A percentile compares a stretch with the other conserved stretches of the same genome.
Conservation (phyloP, 1,140 invertebrate genomes). For the Drusus annulatus region DNA sequence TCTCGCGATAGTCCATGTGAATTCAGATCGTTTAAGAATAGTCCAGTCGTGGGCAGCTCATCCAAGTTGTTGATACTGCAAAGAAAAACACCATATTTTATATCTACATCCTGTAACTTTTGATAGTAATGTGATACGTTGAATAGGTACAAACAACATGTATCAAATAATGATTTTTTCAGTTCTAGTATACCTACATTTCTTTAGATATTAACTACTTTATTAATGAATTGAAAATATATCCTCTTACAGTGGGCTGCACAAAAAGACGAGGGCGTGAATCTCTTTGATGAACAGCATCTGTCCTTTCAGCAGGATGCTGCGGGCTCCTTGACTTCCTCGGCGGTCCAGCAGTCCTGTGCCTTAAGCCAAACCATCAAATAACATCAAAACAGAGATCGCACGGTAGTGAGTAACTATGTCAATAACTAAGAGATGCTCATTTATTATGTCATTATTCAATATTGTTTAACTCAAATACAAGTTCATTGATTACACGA, state of each 20-base stretch:
- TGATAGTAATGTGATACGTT: too few species aligned
- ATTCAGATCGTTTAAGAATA: constrained; percentile 90
- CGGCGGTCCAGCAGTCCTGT: constrained; percentile 68
- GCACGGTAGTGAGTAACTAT: too few species aligned
- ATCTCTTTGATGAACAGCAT: constrained; percentile 87
- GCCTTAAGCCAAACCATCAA: constrained; percentile 27
- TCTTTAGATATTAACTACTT: too few species aligned
- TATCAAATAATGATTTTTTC: too few species aligned
- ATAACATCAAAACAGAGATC: neutral
- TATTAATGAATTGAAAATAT: too few species aligned
- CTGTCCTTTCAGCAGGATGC: constrained; percentile 86
- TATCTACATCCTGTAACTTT: too few species aligned
- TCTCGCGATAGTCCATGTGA: constrained; percentile 88
- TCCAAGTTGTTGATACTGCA: constrained; percentile 86
- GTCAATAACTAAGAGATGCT: too few species aligned
- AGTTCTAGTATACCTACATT: too few species aligned
- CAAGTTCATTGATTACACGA: too few species aligned
- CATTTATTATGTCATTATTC: too few species aligned
- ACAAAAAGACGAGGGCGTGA: constrained; percentile 85
- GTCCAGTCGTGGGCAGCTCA: constrained; percentile 83
- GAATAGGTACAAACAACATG: too few species aligned
- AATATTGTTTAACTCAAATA: too few species aligned
- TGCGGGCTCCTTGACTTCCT: constrained; percentile 79
- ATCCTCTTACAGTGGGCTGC: constrained; percentile 84
- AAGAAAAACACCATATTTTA: constrained; percentile 31